phyloP scores from a whole-genome alignment of 1,140 invertebrate species.

The Papilio helenus region DNA sequence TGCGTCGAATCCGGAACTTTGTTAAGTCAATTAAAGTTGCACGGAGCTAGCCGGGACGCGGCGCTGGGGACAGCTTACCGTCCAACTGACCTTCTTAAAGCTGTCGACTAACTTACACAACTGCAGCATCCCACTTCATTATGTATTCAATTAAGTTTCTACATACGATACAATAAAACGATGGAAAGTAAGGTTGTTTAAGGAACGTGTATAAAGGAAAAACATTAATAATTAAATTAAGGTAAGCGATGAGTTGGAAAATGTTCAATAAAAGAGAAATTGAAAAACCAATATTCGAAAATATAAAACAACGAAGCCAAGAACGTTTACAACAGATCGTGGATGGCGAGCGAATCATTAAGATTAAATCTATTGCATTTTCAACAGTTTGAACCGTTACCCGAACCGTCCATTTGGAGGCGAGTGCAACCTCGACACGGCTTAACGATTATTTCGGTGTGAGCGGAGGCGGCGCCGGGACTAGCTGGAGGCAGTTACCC shows the following conservation, averaged over 20 bases:
- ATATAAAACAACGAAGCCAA: neutral
- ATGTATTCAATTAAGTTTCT: conserved; percentile 19
- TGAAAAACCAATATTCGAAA: neutral
- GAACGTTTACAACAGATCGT: conserved; percentile 12
- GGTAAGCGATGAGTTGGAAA: neutral
- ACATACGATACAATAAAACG: neutral
- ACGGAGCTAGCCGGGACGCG: neutral
- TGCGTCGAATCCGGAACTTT: conserved; percentile 20
- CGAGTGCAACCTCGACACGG: conserved; percentile 18
- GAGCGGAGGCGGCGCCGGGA: neutral
- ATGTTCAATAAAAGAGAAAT: neutral
- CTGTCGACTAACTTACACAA: neutral
- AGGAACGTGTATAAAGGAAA: neutral
- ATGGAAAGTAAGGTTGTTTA: neutral
- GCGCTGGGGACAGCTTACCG: conserved; percentile 10
- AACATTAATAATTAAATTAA: neutral
- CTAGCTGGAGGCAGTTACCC: conserved; percentile 7
- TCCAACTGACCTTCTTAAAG: conserved; percentile 20
- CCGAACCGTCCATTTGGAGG: conserved; percentile 16
- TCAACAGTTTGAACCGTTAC: conserved; percentile 17
- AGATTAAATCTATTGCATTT: conserved; percentile 29
- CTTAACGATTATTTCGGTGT: conserved; percentile 19
- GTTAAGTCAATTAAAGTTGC: conserved; percentile 27
- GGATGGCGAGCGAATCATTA: conserved; percentile 16
- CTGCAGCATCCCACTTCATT: conserved; percentile 12